Evolutionary conservation across 1,140 invertebrate species (phyloP).

Genomic region (Drosophila neocordata): DNA sequence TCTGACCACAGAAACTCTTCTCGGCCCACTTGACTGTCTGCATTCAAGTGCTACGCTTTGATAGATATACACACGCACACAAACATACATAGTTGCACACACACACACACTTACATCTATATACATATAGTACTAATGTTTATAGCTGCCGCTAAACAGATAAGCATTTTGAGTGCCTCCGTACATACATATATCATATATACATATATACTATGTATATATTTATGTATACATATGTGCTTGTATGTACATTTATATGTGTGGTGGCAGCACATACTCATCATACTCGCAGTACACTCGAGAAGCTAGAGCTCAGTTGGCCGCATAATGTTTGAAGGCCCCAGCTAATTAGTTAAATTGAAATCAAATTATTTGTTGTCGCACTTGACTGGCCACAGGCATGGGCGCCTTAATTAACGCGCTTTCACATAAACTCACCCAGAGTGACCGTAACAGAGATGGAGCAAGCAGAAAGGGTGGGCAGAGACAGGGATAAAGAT

Average conservation of each 20-base stretch:
- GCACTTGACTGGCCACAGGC: conserved; percentile 80
- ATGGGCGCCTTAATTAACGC: conserved; percentile 81
- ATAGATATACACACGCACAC: conserved; percentile 37
- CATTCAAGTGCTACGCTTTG: conserved; percentile 66
- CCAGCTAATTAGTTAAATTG: conserved; percentile 81
- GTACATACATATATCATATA: conserved; percentile 14
- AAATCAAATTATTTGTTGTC: conserved; percentile 82
- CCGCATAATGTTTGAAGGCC: conserved; percentile 68
- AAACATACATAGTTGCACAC: neutral
- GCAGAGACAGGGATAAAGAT: neutral
- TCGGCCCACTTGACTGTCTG: conserved; percentile 70
- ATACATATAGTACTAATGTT: conserved; percentile 35
- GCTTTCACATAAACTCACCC: conserved; percentile 32
- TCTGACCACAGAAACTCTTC: conserved; percentile 61
- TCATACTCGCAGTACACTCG: neutral
- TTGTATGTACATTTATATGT: neutral
- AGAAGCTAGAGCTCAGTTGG: conserved; percentile 29
- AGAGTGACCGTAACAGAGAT: conserved; percentile 3
- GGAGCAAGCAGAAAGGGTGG: neutral
- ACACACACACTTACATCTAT: conserved; percentile 12
- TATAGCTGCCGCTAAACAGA: conserved; percentile 70
- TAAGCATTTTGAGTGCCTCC: conserved; percentile 63
- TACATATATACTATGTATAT: conserved; percentile 5
- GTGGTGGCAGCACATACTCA: neutral
- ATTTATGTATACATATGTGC: neutral